phyloP scores from a whole-genome alignment of 1,140 invertebrate genomes.

The Lucilia cuprina region DNA sequence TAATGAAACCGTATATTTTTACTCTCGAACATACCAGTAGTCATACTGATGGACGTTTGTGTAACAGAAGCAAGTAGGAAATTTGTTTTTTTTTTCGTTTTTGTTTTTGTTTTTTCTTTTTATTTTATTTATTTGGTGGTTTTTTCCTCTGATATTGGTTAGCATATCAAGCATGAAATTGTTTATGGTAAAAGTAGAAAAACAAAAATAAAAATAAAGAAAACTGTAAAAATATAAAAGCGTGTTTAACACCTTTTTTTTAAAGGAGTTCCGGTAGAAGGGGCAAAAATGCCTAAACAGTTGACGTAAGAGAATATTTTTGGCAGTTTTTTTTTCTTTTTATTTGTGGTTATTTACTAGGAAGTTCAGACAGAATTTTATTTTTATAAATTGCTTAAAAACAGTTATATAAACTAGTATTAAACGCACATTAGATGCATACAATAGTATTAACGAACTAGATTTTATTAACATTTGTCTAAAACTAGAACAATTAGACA shows the following conservation, averaged over 20 bases:
- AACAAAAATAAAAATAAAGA: background rate
- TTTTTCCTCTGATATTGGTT: background rate
- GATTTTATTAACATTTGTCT: too few relatives aligned
- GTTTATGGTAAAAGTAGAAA: background rate
- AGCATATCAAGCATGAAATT: slow-evolving; percentile 25
- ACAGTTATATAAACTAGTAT: too few relatives aligned
- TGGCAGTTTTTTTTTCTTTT: background rate
- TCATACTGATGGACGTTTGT: background rate
- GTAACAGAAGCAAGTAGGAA: background rate
- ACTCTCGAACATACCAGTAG: background rate
- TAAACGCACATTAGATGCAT: too few relatives aligned
- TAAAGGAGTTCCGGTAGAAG: background rate
- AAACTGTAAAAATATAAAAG: too few relatives aligned
- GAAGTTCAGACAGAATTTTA: too few relatives aligned
- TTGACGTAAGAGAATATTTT: background rate
- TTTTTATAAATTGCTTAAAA: too few relatives aligned
- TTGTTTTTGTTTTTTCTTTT: too few relatives aligned
- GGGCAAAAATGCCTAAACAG: background rate
- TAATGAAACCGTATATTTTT: background rate
- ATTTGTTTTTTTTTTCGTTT: slow-evolving; percentile 3
- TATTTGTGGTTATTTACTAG: too few relatives aligned
- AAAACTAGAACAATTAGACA: too few relatives aligned
- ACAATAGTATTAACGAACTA: too few relatives aligned
- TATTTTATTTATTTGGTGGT: background rate
- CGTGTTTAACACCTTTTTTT: background rate